Base-by-base conservation (phyloP, 2,113 vertebrate genomes). In the Tringa solitaria region DNA sequence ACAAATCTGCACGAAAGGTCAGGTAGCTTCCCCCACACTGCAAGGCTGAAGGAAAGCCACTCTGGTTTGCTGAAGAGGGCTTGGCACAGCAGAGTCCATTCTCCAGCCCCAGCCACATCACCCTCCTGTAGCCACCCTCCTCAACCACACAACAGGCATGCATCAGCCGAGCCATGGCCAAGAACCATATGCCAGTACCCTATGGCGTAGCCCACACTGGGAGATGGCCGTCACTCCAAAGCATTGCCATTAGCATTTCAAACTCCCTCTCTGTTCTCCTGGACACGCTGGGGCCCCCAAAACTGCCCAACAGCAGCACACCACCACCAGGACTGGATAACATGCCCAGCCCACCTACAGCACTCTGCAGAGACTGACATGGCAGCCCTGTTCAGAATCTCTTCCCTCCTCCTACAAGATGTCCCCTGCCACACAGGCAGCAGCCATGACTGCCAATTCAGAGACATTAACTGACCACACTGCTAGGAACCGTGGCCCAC, bases 71-170 rank as follows among this genome's bases (percentile, higher is more conserved):
- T 28, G 46, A 22, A 41, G 53, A 67, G 53, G 14, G 39, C 30
- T 61, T 7, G 2, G 54, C 26, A 46, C 35, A 78, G 30, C 39
- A 37, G 32, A 32, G 20, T 18, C 56, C 50, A 35, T n/a, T 39
- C 78, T 65, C 33, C 65, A 61, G 50, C 63, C 63, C 53, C 61
- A 63, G 73, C 17, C 45, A 51, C 45, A 24, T 70, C 12, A 0
- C 22, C 9, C 10, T 59, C n/a, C 27, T 0, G 0, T 33, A 46
- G 28, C 53, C 5, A 0, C 72, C 33, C 2, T 1, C 43, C n/a
- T 30, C 50, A 54, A 51, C 35, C 64, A 59, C 79, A 41, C 22
- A 82, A 76, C 5, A 45, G 27, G 0, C 15, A 4, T 27, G 53
- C 3, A 1, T 18, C 21, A 9, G 24, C 32, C n/a, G 23, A 88